Conservation (phyloP, 1,140 invertebrate species). For the Camponotus pennsylvanicus region DNA sequence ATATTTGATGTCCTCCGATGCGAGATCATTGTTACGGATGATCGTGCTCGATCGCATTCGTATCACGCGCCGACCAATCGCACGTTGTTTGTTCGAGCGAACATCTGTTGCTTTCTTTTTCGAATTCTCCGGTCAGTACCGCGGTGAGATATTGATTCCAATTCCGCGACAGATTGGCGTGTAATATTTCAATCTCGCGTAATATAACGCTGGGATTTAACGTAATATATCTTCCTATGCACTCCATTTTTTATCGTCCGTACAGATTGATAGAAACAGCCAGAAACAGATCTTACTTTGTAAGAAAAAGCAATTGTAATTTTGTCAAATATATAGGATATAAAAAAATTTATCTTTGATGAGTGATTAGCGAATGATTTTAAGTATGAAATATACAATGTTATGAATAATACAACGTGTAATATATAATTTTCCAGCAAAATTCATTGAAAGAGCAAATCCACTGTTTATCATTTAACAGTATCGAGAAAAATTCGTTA, state of each 20-base stretch:
- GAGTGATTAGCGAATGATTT: neutral
- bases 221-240: conserved; percentile 20
- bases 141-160: conserved; percentile 45
- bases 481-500: conserved; percentile 54
- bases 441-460: conserved; percentile 17
- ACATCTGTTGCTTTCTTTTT: conserved; percentile 61
- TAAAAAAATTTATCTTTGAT: neutral
- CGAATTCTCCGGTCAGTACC: conserved; percentile 32
- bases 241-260: neutral
- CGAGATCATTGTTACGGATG: conserved; percentile 52
- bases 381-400: conserved; percentile 18
- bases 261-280: neutral
- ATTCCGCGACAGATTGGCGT: conserved; percentile 37
- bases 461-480: conserved; percentile 26
- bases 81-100: conserved; percentile 43
- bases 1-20: conserved; percentile 58
- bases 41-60: conserved; percentile 40
- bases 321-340: neutral
- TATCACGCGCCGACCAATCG: conserved; percentile 41
- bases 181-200: conserved; percentile 53
- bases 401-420: too few relatives aligned
- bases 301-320: neutral
- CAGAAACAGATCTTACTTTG: neutral
- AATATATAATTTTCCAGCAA: neutral
- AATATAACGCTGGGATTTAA: conserved; percentile 41